Evolutionary conservation across 2,113 vertebrate genomes (phyloP).

Genomic region (Lanius collurio): DNA sequence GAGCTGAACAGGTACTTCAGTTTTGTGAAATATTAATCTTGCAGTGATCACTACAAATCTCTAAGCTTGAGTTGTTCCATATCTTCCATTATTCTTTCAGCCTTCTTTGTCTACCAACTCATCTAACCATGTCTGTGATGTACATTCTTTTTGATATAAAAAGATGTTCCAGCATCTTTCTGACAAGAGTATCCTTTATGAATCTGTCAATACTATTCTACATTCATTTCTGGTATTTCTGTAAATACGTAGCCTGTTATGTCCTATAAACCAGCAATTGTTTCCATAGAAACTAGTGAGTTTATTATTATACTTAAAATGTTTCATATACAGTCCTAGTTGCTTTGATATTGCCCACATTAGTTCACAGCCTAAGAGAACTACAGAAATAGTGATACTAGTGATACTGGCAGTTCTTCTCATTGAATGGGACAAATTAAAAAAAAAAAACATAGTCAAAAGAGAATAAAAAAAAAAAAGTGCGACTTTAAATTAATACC

Average conservation of each 20-base stretch:
- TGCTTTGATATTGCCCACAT: neutral
- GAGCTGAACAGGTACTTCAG: neutral
- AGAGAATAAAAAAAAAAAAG: accelerated
- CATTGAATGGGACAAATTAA: neutral
- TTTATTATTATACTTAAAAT: neutral
- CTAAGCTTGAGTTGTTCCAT: neutral
- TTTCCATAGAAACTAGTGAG: neutral
- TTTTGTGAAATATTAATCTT: neutral
- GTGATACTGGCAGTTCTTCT: neutral
- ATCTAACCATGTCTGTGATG: neutral
- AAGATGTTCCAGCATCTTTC: neutral
- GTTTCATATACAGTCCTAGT: neutral
- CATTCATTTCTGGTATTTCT: neutral
- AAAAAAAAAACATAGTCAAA: neutral
- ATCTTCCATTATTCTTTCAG: neutral
- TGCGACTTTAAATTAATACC: neutral
- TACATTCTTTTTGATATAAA: neutral
- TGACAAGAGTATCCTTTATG: neutral
- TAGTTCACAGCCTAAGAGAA: neutral
- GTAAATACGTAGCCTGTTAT: neutral
- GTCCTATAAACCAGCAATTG: neutral
- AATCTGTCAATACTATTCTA: neutral
- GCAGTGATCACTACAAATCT: neutral
- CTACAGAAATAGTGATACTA: neutral
- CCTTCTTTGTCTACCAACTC: neutral